Percentiles rank a stretch among this genome's conserved stretches.
Conservation (phyloP, 2,888 invertebrate species). For the Trissoscelio sp. region DNA sequence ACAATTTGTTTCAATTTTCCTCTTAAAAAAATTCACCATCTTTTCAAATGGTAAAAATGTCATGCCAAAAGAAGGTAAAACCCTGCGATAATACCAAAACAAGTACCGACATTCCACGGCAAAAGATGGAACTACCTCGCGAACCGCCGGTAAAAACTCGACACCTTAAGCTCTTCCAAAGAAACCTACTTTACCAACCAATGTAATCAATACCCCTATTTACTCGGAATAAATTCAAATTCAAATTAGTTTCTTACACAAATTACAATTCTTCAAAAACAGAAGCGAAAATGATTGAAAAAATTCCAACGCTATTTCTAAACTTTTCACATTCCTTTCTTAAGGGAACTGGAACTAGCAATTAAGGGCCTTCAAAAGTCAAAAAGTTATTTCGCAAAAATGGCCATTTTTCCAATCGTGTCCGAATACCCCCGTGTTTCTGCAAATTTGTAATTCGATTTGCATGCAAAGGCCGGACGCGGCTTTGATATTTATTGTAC, state of each 20-base stretch:
- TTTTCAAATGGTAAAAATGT: constrained; percentile 33
- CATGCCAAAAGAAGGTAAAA: constrained; percentile 45
- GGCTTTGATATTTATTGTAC: constrained; percentile 65
- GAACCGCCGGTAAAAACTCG: constrained; percentile 71
- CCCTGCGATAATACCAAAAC: background rate
- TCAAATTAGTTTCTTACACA: background rate
- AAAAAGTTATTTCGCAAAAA: no score
- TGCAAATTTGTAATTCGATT: constrained; percentile 51
- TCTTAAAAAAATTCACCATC: background rate
- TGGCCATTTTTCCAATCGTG: background rate
- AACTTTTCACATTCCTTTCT: no score
- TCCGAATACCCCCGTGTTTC: constrained; percentile 32
- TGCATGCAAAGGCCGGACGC: constrained; percentile 39
- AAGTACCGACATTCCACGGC: constrained; percentile 74
- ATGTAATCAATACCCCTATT: background rate
- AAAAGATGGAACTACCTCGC: constrained; percentile 40
- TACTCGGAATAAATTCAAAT: background rate
- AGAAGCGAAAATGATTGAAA: no score
- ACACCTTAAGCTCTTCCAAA: constrained; percentile 15
- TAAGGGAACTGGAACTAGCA: no score
- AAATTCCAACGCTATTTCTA: no score
- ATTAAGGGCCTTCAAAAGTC: no score
- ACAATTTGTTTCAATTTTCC: no score
- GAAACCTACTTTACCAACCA: constrained; percentile 34
- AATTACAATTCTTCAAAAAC: no score